phyloP scores from a whole-genome alignment of 2,797 vertebrate genomes.

The Onychomys arenicola region DNA sequence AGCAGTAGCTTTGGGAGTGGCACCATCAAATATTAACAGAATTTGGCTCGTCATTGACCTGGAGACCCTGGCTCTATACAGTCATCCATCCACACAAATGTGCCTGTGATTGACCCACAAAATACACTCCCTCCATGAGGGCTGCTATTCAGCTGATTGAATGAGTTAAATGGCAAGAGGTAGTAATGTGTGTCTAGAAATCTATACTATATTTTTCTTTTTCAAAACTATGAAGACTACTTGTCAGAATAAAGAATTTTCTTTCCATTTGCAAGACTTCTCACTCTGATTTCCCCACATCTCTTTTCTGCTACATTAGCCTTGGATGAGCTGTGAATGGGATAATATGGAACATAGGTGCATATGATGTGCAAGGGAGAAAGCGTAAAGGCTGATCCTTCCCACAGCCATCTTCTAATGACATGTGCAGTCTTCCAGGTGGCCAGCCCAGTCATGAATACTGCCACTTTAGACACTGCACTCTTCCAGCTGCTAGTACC shows the following conservation, averaged over 20 bases:
- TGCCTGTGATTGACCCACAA: conserved; percentile 54
- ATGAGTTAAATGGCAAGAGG: conserved; percentile 50
- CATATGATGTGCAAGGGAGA: background rate
- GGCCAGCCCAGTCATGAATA: background rate
- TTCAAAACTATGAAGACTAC: conserved; percentile 56
- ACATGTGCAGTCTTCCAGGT: conserved; percentile 65
- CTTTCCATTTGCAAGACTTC: conserved; percentile 74
- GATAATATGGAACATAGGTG: conserved; percentile 38
- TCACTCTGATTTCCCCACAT: conserved; percentile 61
- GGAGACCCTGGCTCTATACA: conserved; percentile 14
- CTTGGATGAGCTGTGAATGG: conserved; percentile 66
- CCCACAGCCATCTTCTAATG: conserved; percentile 39
- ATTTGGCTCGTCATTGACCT: conserved; percentile 58
- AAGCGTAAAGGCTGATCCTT: background rate
- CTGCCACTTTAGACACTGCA: background rate
- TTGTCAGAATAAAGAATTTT: conserved; percentile 62
- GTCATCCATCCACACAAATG: background rate
- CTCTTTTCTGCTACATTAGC: conserved; percentile 78
- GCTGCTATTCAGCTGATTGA: conserved; percentile 35
- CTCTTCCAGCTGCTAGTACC: background rate
- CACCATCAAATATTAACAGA: background rate
- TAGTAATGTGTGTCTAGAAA: conserved; percentile 47
- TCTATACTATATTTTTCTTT: conserved; percentile 34
- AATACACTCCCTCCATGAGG: background rate
- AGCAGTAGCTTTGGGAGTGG: conserved; percentile 33